phyloP scores from a whole-genome alignment of 2,113 vertebrate genomes.

The Sorex fumeus region DNA sequence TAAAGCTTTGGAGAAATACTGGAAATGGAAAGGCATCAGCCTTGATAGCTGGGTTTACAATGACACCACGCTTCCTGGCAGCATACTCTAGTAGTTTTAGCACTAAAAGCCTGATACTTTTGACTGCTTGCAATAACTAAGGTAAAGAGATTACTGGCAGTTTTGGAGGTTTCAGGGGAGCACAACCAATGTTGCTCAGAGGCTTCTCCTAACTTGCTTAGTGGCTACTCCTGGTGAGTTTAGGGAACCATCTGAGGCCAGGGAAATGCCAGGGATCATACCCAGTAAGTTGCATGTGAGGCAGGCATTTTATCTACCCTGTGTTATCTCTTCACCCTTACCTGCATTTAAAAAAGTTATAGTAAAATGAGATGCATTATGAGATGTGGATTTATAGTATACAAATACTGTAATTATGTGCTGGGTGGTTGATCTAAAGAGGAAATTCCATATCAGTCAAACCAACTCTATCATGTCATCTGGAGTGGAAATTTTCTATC shows the following conservation, averaged over 20 bases:
- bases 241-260: too few relatives aligned
- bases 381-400: slow-evolving; percentile 3
- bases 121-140: neutral
- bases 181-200: too few relatives aligned
- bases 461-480: neutral
- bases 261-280: too few relatives aligned
- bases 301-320: too few relatives aligned
- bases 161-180: neutral
- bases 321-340: too few relatives aligned
- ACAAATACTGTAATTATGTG: slow-evolving; percentile 17
- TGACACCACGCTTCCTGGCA: neutral
- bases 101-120: slow-evolving; percentile 49
- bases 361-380: neutral
- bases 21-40: neutral
- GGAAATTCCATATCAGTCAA: neutral
- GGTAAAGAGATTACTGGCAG: neutral
- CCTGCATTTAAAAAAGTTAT: neutral
- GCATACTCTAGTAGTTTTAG: slow-evolving; percentile 20
- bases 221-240: too few relatives aligned
- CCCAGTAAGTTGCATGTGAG: too few relatives aligned
- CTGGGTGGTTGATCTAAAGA: neutral
- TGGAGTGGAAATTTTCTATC: neutral
- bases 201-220: too few relatives aligned
- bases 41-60: neutral
- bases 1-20: slow-evolving; percentile 16